Evolutionary conservation across 35 echinoderm and acorn worm species (phyloP), one percentile per base, ranked within the genome.

Genomic region (Heliocidaris erythrogramma): DNA sequence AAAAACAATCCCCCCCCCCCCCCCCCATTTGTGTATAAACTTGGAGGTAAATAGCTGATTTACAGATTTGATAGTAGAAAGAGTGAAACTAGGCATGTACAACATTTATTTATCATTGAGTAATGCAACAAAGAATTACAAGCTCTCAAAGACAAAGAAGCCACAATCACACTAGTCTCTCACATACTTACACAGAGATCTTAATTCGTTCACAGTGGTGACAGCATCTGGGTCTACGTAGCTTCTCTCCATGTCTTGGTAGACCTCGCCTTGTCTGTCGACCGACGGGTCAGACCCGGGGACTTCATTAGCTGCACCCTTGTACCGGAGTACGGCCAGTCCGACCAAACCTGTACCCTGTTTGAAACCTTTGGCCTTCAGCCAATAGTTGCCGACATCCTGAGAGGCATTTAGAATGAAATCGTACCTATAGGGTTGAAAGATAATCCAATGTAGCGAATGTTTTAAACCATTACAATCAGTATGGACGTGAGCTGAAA

Each of bases 351-450:
- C 95, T 13, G 24, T n/a, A 59, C 53, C 93, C 71, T 85, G 93
- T 89, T 48, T 48, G 90, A 52, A 97, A 92, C 97, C 97, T 42
- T 96, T 90, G 13, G 94, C 97, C 92, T 93, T 59, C 13, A 97
- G 21, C 97, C 97, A 97, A 86, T 97, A 97, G 90, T 97, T 97
- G 12, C 85, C 94, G 85, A 96, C 94, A 48, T 49, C 49, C 69
- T 96, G 71, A 32, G 88, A 85, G 27, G 97, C 97, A 49, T 95
- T 69, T 47, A 97, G 60, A 0, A 97, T 78, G 85, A 97, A 94
- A 61, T 97, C 96, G 48, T 92, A 97, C 52, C 90, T 92, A n/a
- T 69, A 69, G 17, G 16, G 60, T 69, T 69, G 17, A 69, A 69
- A 18, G 16, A 69, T 42, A 42, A 42, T 42, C 35, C 35, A 42